Conservation (phyloP, 2,888 invertebrate species). For the Microplitis manilae region DNA sequence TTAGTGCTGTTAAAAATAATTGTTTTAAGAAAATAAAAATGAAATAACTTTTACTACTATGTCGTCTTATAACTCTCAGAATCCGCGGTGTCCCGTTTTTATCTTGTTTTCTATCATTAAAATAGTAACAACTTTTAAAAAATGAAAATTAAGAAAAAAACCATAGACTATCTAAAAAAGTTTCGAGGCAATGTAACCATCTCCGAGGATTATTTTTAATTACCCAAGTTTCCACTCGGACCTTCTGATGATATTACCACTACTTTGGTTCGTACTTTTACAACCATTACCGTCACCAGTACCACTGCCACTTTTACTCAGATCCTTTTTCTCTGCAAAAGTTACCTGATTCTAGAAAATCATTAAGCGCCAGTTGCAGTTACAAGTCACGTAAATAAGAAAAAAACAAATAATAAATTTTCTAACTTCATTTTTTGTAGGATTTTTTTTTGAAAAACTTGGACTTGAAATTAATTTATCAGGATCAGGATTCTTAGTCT, state of each 20-base stretch:
- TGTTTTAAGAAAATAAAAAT: slow-evolving; percentile 3
- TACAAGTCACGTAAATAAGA: not conserved
- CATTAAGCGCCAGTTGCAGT: slow-evolving; percentile 2
- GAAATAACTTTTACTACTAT: slow-evolving; percentile 56
- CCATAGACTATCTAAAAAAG: slow-evolving; percentile 1
- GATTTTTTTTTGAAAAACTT: not conserved
- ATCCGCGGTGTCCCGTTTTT: slow-evolving; percentile 59
- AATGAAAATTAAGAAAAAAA: slow-evolving; percentile 13
- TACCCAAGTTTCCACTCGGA: slow-evolving; percentile 55
- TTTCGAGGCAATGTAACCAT: slow-evolving; percentile 14
- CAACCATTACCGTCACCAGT: not conserved
- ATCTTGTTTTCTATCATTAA: slow-evolving; percentile 34
- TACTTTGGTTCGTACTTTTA: slow-evolving; percentile 38
- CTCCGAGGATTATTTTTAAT: slow-evolving; percentile 51
- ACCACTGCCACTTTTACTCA: slow-evolving; percentile 23
- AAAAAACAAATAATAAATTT: not conserved
- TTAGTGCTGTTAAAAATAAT: not conserved
- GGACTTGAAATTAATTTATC: too few relatives aligned
- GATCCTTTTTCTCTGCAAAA: slow-evolving; percentile 51
- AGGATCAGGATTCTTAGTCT: too few relatives aligned
- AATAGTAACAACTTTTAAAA: not conserved
- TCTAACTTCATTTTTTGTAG: not conserved
- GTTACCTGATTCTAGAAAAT: slow-evolving; percentile 51
- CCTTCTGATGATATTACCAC: slow-evolving; percentile 30
- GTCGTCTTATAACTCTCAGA: slow-evolving; percentile 57